phyloP scores from a whole-genome alignment of 1,140 invertebrate species.

The Caenorhabditis remanei region DNA sequence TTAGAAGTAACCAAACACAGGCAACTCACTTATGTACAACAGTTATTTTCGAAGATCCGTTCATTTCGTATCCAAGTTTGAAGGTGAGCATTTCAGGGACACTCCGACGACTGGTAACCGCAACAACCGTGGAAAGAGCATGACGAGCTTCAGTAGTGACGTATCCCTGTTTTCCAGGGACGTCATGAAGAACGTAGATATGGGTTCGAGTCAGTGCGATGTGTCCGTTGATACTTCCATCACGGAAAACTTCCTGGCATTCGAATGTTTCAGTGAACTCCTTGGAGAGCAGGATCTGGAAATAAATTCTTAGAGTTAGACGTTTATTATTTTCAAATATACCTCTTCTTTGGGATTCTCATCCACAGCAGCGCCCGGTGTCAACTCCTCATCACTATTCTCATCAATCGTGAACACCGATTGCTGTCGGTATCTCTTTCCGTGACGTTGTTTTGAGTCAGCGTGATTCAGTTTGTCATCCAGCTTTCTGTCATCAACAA shows the following conservation, averaged over 20 bases:
- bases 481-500: slow-evolving; percentile 35
- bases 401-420: slow-evolving; percentile 61
- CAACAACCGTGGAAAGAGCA: slow-evolving; percentile 89
- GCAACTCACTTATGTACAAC: slow-evolving; percentile 84
- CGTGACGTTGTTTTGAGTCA: slow-evolving; percentile 50
- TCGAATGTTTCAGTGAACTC: slow-evolving; percentile 88
- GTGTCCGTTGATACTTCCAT: slow-evolving; percentile 80
- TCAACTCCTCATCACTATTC: slow-evolving; percentile 55
- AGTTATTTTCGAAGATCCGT: slow-evolving; percentile 83
- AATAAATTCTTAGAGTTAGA: neutral
- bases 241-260: slow-evolving; percentile 91
- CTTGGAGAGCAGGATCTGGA: slow-evolving; percentile 42
- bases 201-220: slow-evolving; percentile 90
- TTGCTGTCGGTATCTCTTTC: slow-evolving; percentile 51
- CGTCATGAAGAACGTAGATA: slow-evolving; percentile 88
- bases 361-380: neutral
- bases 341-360: slow-evolving; percentile 49
- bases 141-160: slow-evolving; percentile 88
- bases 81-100: slow-evolving; percentile 95
- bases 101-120: slow-evolving; percentile 93
- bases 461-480: neutral
- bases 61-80: slow-evolving; percentile 87
- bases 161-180: slow-evolving; percentile 83
- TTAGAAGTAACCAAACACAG: neutral
- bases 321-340: neutral